These are phyloP conservation scores for Myzus persicae DNA, from an alignment of 1,140 invertebrate genomes.

Conservation along the genomic window DNA sequence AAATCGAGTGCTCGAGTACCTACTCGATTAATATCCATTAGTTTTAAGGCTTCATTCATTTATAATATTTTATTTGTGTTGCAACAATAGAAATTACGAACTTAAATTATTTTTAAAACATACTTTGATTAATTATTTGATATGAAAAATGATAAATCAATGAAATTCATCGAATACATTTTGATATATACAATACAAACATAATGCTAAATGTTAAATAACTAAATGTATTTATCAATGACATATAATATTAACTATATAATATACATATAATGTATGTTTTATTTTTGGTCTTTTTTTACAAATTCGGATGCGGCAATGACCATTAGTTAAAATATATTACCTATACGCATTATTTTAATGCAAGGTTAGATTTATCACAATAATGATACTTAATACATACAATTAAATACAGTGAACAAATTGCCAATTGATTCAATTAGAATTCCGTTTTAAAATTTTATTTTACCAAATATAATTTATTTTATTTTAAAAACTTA, in stretches of 20 bases:
- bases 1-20: neutral
- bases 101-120: neutral
- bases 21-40: conserved; percentile 2
- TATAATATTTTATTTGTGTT: neutral
- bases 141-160: neutral
- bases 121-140: neutral
- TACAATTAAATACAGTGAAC: neutral
- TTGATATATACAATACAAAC: neutral
- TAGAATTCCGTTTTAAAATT: too few species aligned
- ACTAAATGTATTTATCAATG: neutral
- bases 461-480: too few species aligned
- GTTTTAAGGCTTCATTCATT: neutral
- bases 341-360: neutral
- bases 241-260: neutral
- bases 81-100: neutral
- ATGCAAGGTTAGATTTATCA: neutral
- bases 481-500: neutral
- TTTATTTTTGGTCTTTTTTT: neutral
- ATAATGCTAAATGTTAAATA: neutral
- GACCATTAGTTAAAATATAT: neutral
- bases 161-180: neutral
- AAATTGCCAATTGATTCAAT: neutral
- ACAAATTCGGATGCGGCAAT: neutral
- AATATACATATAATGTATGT: neutral
- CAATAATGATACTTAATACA: neutral